phyloP scores from a whole-genome alignment of 2,113 vertebrate species.

The Martes martes region DNA sequence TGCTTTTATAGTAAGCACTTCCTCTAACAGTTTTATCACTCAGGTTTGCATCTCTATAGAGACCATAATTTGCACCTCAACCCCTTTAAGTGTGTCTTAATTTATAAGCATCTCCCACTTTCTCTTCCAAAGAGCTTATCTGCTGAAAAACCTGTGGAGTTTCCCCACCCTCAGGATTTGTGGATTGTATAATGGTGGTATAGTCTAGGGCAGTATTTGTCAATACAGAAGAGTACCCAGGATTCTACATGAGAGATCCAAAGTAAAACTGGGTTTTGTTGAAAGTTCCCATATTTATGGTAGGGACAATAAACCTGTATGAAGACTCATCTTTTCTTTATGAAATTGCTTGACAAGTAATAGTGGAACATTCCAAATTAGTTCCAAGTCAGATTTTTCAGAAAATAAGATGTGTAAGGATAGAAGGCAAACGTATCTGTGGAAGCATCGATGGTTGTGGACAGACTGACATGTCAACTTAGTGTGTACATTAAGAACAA shows the following conservation, averaged over 20 bases:
- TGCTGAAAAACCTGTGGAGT: neutral
- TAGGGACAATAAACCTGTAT: neutral
- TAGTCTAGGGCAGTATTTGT: neutral
- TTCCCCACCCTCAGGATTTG: neutral
- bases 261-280: slow-evolving; percentile 3
- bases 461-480: neutral
- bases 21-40: neutral
- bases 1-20: neutral
- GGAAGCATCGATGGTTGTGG: neutral
- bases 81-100: neutral
- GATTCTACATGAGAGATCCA: neutral
- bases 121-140: neutral
- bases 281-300: neutral
- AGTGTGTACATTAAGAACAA: neutral
- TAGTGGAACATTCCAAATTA: neutral
- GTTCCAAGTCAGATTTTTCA: neutral
- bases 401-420: neutral
- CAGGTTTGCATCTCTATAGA: neutral
- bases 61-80: neutral
- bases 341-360: neutral
- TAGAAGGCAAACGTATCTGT: neutral
- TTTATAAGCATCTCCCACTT: neutral
- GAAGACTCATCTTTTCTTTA: neutral
- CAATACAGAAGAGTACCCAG: neutral
- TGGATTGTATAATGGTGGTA: neutral